Base-by-base conservation (phyloP, 2,888 invertebrate species). In the Caenorhabditis sp. region DNA sequence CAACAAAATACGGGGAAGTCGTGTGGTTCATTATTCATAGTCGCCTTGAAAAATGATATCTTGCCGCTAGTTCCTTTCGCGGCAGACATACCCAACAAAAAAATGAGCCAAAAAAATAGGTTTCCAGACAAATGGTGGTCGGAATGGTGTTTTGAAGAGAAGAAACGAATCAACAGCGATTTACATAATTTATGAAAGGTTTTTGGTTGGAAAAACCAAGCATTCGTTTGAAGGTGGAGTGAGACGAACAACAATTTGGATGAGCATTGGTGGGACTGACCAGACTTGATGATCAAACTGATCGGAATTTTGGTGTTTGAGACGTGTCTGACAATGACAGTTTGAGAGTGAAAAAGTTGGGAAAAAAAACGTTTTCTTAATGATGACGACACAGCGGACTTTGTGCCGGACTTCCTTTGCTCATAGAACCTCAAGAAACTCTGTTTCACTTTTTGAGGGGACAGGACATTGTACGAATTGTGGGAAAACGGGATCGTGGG, bases 181-280 rank as follows among this genome's bases (percentile, higher is more conserved):
- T 66, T 56, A 56, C 66, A 66, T 66, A 66, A 66, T 66, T 66
- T 66, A 66, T 66, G 66, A 66, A 66, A 66, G 22, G 35, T 27
- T 26, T 46, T 15, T 27, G 27, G 26, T 4, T 4, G n/a, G 4
- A 20, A 27, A n/a, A 27, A 45, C 20, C 22, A 41, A 2, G 6
- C 5, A 17, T n/a, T 37, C 9, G 30, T 7, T 8, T 6, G 15
- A 39, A n/a, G n/a, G n/a, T n/a, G n/a, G n/a, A 46, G 15, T 4
- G n/a, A n/a, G 9, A 27, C 5, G 24, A 45, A 45, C 22, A 41
- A 2, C 9, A 17, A 17, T n/a, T 37, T 30, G 30, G 9, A 39
- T 6, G 15, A 39, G 39, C 13, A 46, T 35, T 24, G 46, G 46
- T 17, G 8, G 37, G 37, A 37, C 6, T 13, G 48, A 48, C 46